Conservation (phyloP, 2,888 invertebrate species). For the Tinea trinotella region DNA sequence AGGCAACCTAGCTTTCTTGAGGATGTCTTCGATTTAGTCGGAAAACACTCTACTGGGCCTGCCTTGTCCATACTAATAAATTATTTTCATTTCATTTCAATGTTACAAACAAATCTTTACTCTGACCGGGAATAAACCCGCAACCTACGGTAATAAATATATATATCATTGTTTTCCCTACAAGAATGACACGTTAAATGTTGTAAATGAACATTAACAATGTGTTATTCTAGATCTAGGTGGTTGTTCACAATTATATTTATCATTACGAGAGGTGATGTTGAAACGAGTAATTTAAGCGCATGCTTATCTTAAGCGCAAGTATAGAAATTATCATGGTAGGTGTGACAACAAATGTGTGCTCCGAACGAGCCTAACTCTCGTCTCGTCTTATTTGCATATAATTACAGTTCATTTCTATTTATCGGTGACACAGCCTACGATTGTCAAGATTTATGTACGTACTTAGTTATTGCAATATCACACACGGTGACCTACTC, state of each 20-base stretch:
- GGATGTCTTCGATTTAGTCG: too few species aligned
- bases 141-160: too few species aligned
- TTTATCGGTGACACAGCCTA: conserved; percentile 35
- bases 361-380: conserved; percentile 48
- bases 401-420: conserved; percentile 59
- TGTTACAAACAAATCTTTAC: too few species aligned
- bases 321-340: conserved; percentile 25
- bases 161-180: too few species aligned
- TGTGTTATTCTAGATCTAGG: too few species aligned
- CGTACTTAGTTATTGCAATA: conserved; percentile 1
- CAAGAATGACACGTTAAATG: too few species aligned
- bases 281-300: conserved; percentile 10
- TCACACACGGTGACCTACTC: neutral
- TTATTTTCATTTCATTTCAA: too few species aligned
- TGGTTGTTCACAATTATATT: neutral
- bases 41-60: too few species aligned
- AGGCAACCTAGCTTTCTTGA: too few species aligned
- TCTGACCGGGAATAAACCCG: too few species aligned
- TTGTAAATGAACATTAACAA: too few species aligned
- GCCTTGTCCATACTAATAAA: too few species aligned
- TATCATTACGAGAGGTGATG: neutral
- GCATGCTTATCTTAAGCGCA: conserved; percentile 1
- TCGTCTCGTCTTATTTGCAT: conserved; percentile 56
- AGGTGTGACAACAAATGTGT: conserved; percentile 51
- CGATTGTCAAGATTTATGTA: conserved; percentile 8